phyloP scores from a whole-genome alignment of 1,140 invertebrate genomes.

The Pogonomyrmex californicus region DNA sequence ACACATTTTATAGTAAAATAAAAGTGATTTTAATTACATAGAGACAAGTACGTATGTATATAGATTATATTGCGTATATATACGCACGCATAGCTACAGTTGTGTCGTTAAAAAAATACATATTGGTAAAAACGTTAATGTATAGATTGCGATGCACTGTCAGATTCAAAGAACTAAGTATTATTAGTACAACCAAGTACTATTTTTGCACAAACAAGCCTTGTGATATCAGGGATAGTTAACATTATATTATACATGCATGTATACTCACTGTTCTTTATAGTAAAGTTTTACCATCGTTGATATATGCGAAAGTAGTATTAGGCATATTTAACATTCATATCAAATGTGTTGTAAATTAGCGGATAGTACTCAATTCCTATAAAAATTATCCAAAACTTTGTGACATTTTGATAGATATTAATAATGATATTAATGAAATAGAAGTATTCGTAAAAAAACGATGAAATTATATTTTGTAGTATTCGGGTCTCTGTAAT shows the following conservation, averaged over 20 bases:
- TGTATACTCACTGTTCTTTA: conserved; percentile 44
- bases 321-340: conserved; percentile 44
- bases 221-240: conserved; percentile 76
- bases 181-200: conserved; percentile 32
- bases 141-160: conserved; percentile 66
- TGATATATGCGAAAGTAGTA: conserved; percentile 33
- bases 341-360: conserved; percentile 59
- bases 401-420: conserved; percentile 39
- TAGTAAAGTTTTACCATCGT: conserved; percentile 64
- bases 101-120: conserved; percentile 42
- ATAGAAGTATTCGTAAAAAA: conserved; percentile 26
- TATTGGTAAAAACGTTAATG: conserved; percentile 66
- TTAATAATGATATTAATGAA: conserved; percentile 10
- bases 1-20: conserved; percentile 54
- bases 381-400: conserved; percentile 35
- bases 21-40: conserved; percentile 38
- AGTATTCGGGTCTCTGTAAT: conserved; percentile 59
- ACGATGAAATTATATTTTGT: conserved; percentile 69
- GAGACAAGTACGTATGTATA: conserved; percentile 29
- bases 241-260: conserved; percentile 11
- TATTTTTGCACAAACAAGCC: conserved; percentile 76
- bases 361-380: conserved; percentile 29
- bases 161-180: conserved; percentile 70
- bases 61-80: conserved; percentile 8
- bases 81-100: conserved; percentile 1